Evolutionary conservation across 2,888 invertebrate genomes (phyloP), one percentile per base, ranked within the genome.

Genomic region (Napeogenes inachia): DNA sequence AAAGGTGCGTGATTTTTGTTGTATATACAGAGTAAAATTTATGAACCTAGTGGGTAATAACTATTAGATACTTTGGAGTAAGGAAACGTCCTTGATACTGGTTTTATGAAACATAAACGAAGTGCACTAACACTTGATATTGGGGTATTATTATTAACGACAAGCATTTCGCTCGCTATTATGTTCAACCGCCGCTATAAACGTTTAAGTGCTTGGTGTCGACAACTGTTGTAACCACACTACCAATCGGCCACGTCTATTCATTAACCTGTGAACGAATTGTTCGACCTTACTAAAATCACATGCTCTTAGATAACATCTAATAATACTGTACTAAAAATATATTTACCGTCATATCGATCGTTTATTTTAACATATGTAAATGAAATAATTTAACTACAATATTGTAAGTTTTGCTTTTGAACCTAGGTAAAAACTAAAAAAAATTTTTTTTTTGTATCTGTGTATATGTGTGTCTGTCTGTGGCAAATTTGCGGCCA

Each of bases 1-100:
- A 75, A 75, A 75, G 75, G 80, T 81, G 81, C 80, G 82, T 82
- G 81, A 79, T 78, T 76, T 77, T 75, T 71, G 75, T 73, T 70
- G 73, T 75, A 75, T 76, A 78, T 71, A 75, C 68, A 68, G 65
- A 68, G 63, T 42, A 56, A 70, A 74, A 80, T 80, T 80, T 80
- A 80, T 78, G 74, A 64, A 61, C 62, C 60, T 72, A 69, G 69
- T 71, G 67, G 73, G 70, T 71, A 70, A 74, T 78, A 75, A 75
- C 71, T 75, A 76, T 75, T 74, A 75, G 73, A 75, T 75, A 74
- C 59, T 72, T 65, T 66, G 61, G 55, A 46, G 54, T 60, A 56
- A 56, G 61, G 45, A 56, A 59, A 66, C 61, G 65, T 56, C 64
- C 62, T 65, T 63, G 61, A 62, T 62, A 62, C 42, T 54, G 47